These are phyloP conservation scores for Leptinotarsa texana DNA, from an alignment of 1,140 invertebrate genomes.

Conservation along the genomic window DNA sequence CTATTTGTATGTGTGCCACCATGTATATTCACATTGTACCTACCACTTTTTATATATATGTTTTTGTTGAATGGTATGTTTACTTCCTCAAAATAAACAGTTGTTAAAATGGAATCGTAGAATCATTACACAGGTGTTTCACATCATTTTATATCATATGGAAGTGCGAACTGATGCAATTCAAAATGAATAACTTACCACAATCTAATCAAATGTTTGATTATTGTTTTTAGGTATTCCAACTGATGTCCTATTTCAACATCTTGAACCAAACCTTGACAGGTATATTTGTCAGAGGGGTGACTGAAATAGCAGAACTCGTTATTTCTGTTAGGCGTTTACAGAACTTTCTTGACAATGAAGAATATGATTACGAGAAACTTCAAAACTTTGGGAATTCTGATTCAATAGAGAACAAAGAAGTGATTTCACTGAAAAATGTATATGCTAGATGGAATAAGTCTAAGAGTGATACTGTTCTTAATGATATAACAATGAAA, in stretches of 20 bases:
- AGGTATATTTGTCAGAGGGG: slow-evolving; percentile 70
- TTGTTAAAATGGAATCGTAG: too few relatives aligned
- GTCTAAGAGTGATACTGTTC: slow-evolving; percentile 45
- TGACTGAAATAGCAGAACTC: slow-evolving; percentile 59
- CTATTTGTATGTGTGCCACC: too few relatives aligned
- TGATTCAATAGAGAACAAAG: neutral
- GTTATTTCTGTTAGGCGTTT: slow-evolving; percentile 17
- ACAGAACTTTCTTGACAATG: slow-evolving; percentile 26
- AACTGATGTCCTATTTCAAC: slow-evolving; percentile 67
- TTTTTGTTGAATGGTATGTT: too few relatives aligned
- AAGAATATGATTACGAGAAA: slow-evolving; percentile 20
- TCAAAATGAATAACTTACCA: too few relatives aligned
- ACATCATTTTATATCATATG: too few relatives aligned
- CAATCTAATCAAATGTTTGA: neutral
- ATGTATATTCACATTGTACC: too few relatives aligned
- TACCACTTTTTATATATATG: too few relatives aligned
- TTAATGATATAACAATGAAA: slow-evolving; percentile 60
- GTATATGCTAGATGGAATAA: slow-evolving; percentile 57
- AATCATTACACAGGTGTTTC: too few relatives aligned
- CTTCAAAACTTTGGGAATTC: neutral
- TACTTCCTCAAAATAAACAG: too few relatives aligned
- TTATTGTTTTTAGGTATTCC: slow-evolving; percentile 58
- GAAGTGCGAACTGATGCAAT: too few relatives aligned
- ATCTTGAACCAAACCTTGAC: slow-evolving; percentile 66
- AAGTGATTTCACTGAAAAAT: slow-evolving; percentile 42